A percentile compares a stretch with the other conserved stretches of the same genome.
phyloP scores from a whole-genome alignment of 2,113 vertebrate species.

The Carettochelys insculpta region DNA sequence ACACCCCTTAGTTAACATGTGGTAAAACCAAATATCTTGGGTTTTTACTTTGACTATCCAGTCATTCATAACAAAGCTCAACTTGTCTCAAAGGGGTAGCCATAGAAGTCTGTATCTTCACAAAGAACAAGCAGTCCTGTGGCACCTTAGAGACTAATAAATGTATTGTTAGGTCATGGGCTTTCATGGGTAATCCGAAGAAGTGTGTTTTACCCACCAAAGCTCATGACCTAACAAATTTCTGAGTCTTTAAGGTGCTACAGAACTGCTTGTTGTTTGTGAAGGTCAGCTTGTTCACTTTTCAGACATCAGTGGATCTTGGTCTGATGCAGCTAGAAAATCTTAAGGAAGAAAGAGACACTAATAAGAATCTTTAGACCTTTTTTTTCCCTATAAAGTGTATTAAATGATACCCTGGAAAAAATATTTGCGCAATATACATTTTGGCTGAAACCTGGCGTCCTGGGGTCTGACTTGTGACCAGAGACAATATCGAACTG shows the following conservation, averaged over 20 bases:
- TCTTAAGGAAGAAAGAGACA: background rate
- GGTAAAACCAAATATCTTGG: background rate
- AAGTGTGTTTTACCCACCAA: no score
- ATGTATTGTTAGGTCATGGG: no score
- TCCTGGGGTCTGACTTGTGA: background rate
- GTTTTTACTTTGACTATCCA: background rate
- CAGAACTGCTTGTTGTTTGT: no score
- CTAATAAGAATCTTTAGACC: background rate
- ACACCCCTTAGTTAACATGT: background rate
- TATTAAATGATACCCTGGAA: background rate
- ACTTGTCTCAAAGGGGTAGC: no score
- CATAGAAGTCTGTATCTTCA: no score
- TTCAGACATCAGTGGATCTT: background rate
- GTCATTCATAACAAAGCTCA: background rate
- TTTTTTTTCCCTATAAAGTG: background rate
- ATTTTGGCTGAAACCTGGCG: background rate
- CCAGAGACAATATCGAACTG: background rate
- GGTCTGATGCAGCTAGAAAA: background rate
- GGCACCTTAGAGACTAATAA: no score
- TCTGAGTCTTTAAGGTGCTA: no score
- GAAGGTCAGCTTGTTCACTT: background rate
- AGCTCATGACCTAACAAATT: no score
- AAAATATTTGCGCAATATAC: background rate
- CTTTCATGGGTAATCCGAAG: no score
- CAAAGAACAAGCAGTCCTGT: no score